Conservation (phyloP, 2,888 invertebrate genomes). For the Saturnia japonica region DNA sequence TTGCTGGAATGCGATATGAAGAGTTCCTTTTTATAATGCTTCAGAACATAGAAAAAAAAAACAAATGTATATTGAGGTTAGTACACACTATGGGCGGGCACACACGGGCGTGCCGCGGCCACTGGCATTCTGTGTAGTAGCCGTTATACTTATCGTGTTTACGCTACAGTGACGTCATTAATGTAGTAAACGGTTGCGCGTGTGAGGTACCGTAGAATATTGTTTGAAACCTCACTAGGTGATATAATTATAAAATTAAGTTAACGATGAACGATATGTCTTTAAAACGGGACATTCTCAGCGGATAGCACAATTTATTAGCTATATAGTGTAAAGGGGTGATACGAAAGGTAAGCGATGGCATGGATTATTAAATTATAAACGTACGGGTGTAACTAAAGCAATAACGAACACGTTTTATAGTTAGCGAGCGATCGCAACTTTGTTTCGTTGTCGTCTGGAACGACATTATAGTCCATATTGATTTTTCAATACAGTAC, state of each 20-base stretch:
- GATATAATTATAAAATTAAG: conserved; percentile 63
- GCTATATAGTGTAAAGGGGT: conserved; percentile 58
- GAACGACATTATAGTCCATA: neutral
- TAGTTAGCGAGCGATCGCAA: conserved; percentile 36
- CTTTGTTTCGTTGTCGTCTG: neutral
- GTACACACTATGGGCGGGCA: too few relatives aligned
- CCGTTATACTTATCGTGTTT: neutral
- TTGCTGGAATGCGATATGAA: too few relatives aligned
- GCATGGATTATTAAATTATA: conserved; percentile 51
- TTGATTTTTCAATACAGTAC: neutral
- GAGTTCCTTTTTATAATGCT: neutral
- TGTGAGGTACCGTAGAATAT: conserved; percentile 71
- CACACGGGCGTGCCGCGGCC: too few relatives aligned
- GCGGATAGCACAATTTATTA: conserved; percentile 75
- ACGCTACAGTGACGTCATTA: neutral
- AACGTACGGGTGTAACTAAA: conserved; percentile 29
- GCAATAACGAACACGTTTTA: conserved; percentile 46
- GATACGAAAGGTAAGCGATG: conserved; percentile 46
- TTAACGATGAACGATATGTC: conserved; percentile 56
- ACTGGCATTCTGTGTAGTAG: too few relatives aligned
- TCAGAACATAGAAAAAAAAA: neutral
- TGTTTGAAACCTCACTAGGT: conserved; percentile 80
- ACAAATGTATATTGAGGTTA: neutral
- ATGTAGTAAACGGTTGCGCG: conserved; percentile 35
- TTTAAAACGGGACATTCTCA: conserved; percentile 55